Base-by-base conservation (phyloP, 1,140 invertebrate species). In the Drosophila mojavensis region DNA sequence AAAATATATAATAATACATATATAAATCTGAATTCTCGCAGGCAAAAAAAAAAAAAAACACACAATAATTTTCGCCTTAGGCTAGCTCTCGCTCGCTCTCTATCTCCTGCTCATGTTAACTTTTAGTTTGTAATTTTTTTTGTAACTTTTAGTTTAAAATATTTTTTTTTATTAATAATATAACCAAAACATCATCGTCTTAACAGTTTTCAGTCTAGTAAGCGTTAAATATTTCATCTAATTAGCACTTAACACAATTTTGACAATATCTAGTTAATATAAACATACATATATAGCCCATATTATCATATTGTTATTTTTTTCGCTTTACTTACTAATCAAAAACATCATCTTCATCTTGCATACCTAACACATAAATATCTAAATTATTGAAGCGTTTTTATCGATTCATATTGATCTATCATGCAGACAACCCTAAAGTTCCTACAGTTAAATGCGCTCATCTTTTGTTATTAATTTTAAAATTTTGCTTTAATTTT, bases 391-490 rank as follows among this genome's bases (percentile, higher is more conserved):
- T n/a, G 20, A 13, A 59, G 26, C 33, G 36, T 50, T 45, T 26
- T 20, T 54, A 54, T 17, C 24, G 26, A 28, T 62, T 11, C 28
- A 33, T 28, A 51, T 39, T 20, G 13, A 51, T 5, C 43, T 43
- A 64, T 64, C 24, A 20, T 28, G 33, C 11, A n/a, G 13, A 47
- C 47, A 48, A 63, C 77, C 13, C 74, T 56, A 50, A 26, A 67
- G 64, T 67, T 73, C 17, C 53, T 60, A 71, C 33, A 78, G 39
- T 66, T 72, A 54, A 85, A 88, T 81, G 82, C 83, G 82, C 82
- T 85, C 79, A 66, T 66, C 33, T 28, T 65, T 55, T 43, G 33
- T 67, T 58, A 2, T 30, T 15, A 4, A 36, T 13, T 48, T 11
- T 15, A 11, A 9, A 36, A 47, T 70, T 67, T n/a, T 10, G n/a